These are phyloP conservation scores for Melolontha melolontha DNA, from an alignment of 2,888 invertebrate species.

Conservation along the genomic window DNA sequence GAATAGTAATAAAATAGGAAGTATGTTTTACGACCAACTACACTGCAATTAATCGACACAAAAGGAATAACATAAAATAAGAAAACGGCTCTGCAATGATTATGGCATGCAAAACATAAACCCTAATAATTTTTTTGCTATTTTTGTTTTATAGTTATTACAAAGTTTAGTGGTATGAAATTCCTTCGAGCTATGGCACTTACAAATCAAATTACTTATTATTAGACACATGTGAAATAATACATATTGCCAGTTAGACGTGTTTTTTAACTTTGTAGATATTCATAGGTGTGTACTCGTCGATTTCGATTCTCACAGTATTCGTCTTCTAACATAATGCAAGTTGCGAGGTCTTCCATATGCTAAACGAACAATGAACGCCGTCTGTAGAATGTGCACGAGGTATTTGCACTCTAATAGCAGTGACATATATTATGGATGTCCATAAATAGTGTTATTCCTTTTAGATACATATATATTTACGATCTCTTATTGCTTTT, in stretches of 20 bases:
- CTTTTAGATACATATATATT: constrained; percentile 14
- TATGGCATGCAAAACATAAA: constrained; percentile 9
- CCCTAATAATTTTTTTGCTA: background rate
- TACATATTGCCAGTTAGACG: background rate
- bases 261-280: no score
- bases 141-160: constrained; percentile 5
- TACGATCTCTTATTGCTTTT: constrained; percentile 21
- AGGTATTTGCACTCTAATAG: constrained; percentile 32
- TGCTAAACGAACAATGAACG: constrained; percentile 33
- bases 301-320: constrained; percentile 22
- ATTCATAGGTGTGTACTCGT: background rate
- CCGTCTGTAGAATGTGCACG: constrained; percentile 22
- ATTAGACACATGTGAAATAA: constrained; percentile 32
- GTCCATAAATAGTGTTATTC: constrained; percentile 25
- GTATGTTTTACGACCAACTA: no score
- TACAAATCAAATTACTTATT: constrained; percentile 31
- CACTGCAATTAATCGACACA: no score
- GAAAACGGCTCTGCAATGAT: background rate
- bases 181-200: background rate
- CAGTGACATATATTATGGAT: constrained; percentile 17
- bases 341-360: constrained; percentile 19
- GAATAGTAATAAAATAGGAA: background rate
- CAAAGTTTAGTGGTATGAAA: background rate
- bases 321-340: constrained; percentile 7
- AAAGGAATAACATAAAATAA: background rate